These are phyloP conservation scores for Pangasius krempfi DNA, from an alignment of 2,797 vertebrate genomes.

Conservation along the genomic window DNA sequence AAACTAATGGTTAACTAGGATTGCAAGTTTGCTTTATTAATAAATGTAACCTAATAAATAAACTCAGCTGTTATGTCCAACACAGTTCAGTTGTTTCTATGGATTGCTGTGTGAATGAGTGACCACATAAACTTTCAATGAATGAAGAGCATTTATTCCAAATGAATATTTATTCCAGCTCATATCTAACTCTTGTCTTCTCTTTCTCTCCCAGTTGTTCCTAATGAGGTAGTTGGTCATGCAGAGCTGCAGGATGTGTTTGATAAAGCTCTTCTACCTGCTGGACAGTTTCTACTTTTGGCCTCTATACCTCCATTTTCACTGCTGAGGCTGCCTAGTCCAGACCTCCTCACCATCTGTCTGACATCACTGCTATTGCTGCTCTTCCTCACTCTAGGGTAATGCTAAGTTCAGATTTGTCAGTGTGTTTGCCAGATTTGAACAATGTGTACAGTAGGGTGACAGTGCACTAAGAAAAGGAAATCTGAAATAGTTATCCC, in stretches of 20 bases:
- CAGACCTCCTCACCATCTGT: constrained; percentile 64
- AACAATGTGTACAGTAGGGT: not conserved
- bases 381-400: constrained; percentile 71
- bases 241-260: constrained; percentile 74
- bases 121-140: not conserved
- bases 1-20: not conserved
- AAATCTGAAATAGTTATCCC: not conserved
- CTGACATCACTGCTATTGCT: constrained; percentile 70
- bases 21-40: not conserved
- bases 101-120: not conserved
- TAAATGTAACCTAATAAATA: not conserved
- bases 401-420: constrained; percentile 32
- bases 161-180: not conserved
- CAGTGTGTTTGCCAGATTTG: not conserved
- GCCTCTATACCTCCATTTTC: constrained; percentile 32
- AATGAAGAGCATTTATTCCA: not conserved
- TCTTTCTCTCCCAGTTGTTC: constrained; percentile 63
- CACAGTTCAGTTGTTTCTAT: not conserved
- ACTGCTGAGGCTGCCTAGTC: constrained; percentile 52
- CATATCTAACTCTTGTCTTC: not conserved
- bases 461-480: not conserved
- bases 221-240: constrained; percentile 63
- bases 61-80: not conserved
- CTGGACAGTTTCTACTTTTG: constrained; percentile 61
- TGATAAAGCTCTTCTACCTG: constrained; percentile 71